phyloP scores from a whole-genome alignment of 2,888 invertebrate species.

The Drosophila setosimentum region DNA sequence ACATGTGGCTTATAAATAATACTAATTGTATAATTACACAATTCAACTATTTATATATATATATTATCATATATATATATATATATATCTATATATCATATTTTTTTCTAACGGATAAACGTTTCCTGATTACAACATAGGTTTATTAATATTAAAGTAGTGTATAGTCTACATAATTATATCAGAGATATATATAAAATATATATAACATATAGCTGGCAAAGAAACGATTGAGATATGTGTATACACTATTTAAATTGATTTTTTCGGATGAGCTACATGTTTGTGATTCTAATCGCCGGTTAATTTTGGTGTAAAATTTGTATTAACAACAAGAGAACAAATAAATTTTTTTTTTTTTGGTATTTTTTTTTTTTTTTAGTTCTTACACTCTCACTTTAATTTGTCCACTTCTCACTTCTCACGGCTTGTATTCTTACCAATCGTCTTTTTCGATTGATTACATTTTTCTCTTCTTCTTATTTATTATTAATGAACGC shows the following conservation, averaged over 20 bases:
- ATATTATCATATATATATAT: background rate
- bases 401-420: slow-evolving; percentile 2
- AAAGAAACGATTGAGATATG: background rate
- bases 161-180: background rate
- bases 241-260: background rate
- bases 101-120: background rate
- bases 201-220: background rate
- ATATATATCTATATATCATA: background rate
- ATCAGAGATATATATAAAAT: background rate
- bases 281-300: background rate
- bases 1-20: background rate
- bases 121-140: background rate
- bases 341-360: background rate
- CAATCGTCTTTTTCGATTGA: background rate
- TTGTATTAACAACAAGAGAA: background rate
- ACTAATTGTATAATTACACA: background rate
- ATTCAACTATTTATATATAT: background rate
- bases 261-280: too few relatives aligned
- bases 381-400: slow-evolving; percentile 5
- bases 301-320: background rate
- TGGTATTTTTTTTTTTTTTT: background rate
- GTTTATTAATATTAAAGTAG: background rate
- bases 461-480: background rate
- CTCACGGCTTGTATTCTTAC: background rate
- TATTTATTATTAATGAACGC: slow-evolving; percentile 53